Conservation (phyloP, 92 coral and sea anemone species). For the Diadumene lineata region DNA sequence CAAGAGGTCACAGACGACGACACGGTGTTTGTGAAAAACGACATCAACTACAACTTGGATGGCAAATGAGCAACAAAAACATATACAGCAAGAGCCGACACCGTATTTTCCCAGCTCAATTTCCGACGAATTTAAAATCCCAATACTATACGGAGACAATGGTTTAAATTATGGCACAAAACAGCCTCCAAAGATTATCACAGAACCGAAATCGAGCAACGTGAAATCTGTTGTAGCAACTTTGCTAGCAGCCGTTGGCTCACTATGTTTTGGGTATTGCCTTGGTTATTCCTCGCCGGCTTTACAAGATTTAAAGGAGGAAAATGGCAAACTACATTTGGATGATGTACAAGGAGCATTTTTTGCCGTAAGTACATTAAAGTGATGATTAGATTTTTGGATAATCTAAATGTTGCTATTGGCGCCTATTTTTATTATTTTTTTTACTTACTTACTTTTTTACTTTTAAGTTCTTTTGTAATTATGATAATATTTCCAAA, state of each 20-base stretch:
- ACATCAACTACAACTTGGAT: neutral
- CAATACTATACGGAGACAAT: neutral
- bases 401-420: no score
- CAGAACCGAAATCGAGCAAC: neutral
- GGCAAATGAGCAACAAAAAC: neutral
- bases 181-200: neutral
- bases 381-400: no score
- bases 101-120: neutral
- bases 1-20: no score
- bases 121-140: neutral
- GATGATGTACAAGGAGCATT: conserved; percentile 45
- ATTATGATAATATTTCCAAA: no score
- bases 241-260: conserved; percentile 55
- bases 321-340: conserved; percentile 30
- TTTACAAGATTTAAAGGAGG: conserved; percentile 40
- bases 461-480: no score
- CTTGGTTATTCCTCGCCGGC: conserved; percentile 75
- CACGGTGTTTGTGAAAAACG: no score
- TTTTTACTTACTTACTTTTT: no score
- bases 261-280: conserved; percentile 65
- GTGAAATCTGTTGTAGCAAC: conserved; percentile 43
- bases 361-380: conserved; percentile 65
- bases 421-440: no score
- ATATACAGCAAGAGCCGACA: neutral
- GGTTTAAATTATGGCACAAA: neutral